Base-by-base conservation (phyloP, 2,797 vertebrate genomes). In the Bradypus variegatus region DNA sequence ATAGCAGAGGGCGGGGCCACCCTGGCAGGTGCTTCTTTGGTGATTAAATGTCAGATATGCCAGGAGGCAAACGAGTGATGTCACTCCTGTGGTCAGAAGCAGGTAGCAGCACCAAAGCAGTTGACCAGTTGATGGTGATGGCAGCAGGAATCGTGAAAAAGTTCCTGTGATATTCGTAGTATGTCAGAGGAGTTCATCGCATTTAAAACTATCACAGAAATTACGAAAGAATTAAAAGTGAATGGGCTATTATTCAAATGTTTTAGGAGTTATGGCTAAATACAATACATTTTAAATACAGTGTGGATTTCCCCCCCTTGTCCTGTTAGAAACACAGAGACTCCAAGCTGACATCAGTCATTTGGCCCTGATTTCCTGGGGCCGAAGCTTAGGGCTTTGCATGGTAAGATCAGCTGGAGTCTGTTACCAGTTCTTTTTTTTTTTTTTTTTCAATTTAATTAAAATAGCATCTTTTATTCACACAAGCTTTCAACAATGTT, bases 121-220 rank as follows among this genome's bases (percentile, higher is more conserved):
- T 62, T 11, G 50, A 93, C 69, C 73, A 70, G 48, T 92, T 95
- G 84, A 86, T 93, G 78, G 81, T 79, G 88, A 50, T 92, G 60
- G 69, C n/a, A 41, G 6, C 16, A 41, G 85, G 94, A 95, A 95
- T 92, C 69, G 93, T 50, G 64, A 65, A 76, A 90, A 95, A 94
- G 86, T 89, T 64, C 53, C 89, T 73, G 80, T 36, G 77, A 88
- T 65, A 67, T 70, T 94, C 89, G 69, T 12, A 31, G 45, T 73
- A 60, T 94, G 93, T 95, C 89, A 88, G 62, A 93, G 86, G 94
- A 95, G 96, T 97, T 96, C 91, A 41, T 73, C 21, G 5, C 75
- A 36, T 92, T 95, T 23, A 91, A 95, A 87, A 25, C 95, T 94
- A 93, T 14, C 93, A 33, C 90, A 86, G 94, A 93, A 95, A 94